phyloP scores from a whole-genome alignment of 2,113 vertebrate species.

The Tamias sibiricus region DNA sequence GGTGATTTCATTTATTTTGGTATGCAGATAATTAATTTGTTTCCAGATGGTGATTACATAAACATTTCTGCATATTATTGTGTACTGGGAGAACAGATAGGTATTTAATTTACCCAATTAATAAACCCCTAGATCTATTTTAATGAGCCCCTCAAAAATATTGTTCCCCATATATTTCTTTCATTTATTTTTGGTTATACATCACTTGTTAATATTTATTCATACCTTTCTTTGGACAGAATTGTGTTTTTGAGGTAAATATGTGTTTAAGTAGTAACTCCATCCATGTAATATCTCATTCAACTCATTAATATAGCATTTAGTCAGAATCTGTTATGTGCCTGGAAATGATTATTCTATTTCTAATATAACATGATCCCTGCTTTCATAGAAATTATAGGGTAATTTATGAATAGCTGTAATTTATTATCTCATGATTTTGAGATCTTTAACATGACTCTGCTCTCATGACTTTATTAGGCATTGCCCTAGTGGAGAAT shows the following conservation, averaged over 20 bases:
- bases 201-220: neutral
- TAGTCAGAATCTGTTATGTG: neutral
- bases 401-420: neutral
- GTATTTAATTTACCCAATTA: conserved; percentile 33
- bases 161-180: neutral
- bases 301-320: conserved; percentile 4
- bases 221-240: neutral
- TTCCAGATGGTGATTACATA: conserved; percentile 2
- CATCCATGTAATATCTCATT: neutral
- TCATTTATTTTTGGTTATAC: too few relatives aligned
- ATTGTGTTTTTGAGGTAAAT: neutral
- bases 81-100: neutral
- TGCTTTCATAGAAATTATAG: neutral
- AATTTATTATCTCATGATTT: neutral
- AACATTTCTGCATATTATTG: neutral
- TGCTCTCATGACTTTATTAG: too few relatives aligned
- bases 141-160: neutral
- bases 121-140: conserved; percentile 1
- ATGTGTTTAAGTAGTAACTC: neutral
- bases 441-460: neutral
- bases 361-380: neutral
- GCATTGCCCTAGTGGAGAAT: neutral
- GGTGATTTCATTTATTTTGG: neutral
- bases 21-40: neutral
- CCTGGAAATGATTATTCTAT: neutral